A percentile compares a stretch with the other conserved stretches of the same genome.
Evolutionary conservation across 1,140 invertebrate species (phyloP).

Genomic region (Argopecten irradians): DNA sequence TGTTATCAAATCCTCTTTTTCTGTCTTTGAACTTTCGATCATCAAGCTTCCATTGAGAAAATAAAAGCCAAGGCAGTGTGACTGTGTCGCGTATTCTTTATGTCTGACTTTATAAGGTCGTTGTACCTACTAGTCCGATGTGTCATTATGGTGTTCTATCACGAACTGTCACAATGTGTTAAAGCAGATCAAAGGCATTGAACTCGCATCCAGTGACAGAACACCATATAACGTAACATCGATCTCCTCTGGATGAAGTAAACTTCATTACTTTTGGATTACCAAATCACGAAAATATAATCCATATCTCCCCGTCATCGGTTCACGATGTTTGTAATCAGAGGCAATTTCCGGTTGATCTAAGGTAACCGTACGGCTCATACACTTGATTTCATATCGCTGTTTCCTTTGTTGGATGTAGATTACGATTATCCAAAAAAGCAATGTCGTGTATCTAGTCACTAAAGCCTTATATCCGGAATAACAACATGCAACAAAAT

Average conservation of each 20-base stretch:
- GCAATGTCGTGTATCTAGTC: background rate
- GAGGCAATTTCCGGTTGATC: background rate
- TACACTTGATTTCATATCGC: background rate
- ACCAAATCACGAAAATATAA: background rate
- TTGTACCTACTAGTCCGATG: background rate
- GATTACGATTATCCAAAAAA: background rate
- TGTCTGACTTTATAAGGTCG: background rate
- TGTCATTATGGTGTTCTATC: background rate
- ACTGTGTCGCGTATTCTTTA: background rate
- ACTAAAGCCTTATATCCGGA: background rate
- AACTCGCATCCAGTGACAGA: background rate
- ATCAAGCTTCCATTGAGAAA: no score
- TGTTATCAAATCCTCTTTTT: no score
- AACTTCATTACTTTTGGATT: conserved; percentile 11
- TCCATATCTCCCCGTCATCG: background rate
- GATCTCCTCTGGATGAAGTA: background rate
- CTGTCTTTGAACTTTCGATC: no score
- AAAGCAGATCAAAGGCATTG: background rate
- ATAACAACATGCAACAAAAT: background rate
- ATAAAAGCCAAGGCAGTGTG: background rate
- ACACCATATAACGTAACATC: background rate
- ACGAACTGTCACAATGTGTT: background rate
- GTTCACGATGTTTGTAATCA: background rate
- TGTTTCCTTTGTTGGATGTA: background rate
- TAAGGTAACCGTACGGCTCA: background rate